Evolutionary conservation across 37 sponge, comb jelly and placozoan species (phyloP), one percentile per base, ranked within the genome.

Genomic region (Agelas oroides): DNA sequence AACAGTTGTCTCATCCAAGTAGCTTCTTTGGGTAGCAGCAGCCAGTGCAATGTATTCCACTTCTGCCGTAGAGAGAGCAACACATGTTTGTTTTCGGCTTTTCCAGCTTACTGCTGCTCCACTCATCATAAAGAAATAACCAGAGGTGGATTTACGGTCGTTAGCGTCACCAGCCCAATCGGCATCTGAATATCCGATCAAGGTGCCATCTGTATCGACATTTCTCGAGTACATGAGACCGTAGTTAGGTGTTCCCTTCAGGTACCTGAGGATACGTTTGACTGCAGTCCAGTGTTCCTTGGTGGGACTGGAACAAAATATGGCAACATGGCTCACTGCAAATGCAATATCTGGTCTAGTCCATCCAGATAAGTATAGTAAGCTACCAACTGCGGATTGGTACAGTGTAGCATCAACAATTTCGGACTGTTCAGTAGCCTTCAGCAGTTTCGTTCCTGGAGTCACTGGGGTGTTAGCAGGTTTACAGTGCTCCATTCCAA

Each of bases 271-370:
- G 36, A 84, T 84, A 25, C 76, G 65, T 54, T 84, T 84, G 54
- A 84, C 76, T 34, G 76, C 85, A 31, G 24, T 63, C 84, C 73
- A 83, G 87, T 83, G 84, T 35, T 73, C 65, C 63, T 72, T 33
- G 17, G 85, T 84, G 23, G 85, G 85, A 58, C 62, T 41, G n/a
- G 85, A 76, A 73, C 75, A 83, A 41, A 83, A 83, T 65, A 15
- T 63, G 28, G 75, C 75, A 60, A 73, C 84, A 59, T 70, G 68
- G n/a, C 73, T 62, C 23, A 83, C 84, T 36, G 84, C 71, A 70
- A 71, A 89, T 2, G 79, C 65, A 53, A 89, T 89, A 53, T 83
- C 84, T 40, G 89, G 89, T 40, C 84, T 75, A 62, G 84, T 82
- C 30, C 75, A n/a, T 27, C 58, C 57, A 68, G 87, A 70, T 61